These are phyloP conservation scores for Telmatherina bonti DNA, from an alignment of 2,797 vertebrate genomes.

Conservation along the genomic window DNA sequence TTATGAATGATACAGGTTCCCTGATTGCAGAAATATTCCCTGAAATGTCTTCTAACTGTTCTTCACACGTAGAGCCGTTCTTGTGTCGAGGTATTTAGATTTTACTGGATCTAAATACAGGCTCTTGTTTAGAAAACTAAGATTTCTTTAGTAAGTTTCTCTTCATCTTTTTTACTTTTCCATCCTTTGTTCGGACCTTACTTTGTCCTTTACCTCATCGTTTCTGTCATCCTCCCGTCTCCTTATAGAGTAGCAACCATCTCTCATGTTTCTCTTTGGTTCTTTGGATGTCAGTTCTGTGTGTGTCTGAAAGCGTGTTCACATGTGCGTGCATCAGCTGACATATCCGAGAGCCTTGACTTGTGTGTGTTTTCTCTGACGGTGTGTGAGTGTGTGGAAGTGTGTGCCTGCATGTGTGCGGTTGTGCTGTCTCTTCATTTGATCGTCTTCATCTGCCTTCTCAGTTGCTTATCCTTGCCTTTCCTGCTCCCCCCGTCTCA, in stretches of 20 bases:
- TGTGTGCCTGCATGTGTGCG: conserved; percentile 51
- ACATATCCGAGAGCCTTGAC: conserved; percentile 49
- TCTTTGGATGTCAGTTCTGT: conserved; percentile 74
- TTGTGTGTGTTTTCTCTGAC: conserved; percentile 33
- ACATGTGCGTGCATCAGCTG: conserved; percentile 43
- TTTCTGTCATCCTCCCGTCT: conserved; percentile 67
- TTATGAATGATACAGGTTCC: conserved; percentile 72
- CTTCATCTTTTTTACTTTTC: conserved; percentile 35
- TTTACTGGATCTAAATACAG: conserved; percentile 76
- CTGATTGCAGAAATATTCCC: conserved; percentile 64
- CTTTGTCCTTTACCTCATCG: conserved; percentile 59
- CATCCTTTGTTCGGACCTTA: conserved; percentile 23
- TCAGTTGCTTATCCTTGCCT: conserved; percentile 76
- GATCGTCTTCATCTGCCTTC: conserved; percentile 67
- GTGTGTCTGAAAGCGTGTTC: conserved; percentile 53
- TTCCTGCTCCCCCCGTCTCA: conserved; percentile 50
- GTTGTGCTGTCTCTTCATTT: conserved; percentile 70
- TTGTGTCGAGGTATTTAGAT: conserved; percentile 76
- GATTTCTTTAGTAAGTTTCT: conserved; percentile 72
- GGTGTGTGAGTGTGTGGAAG: conserved; percentile 27
- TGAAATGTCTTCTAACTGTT: conserved; percentile 69
- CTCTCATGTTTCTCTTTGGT: conserved; percentile 67
- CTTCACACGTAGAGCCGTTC: conserved; percentile 61
- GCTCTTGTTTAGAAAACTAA: conserved; percentile 72
- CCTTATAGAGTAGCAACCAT: conserved; percentile 57